A percentile compares a stretch with the other conserved stretches of the same genome.
These are phyloP conservation scores for Matsumyia berberina DNA, from an alignment of 2,888 invertebrate species.

Conservation along the genomic window DNA sequence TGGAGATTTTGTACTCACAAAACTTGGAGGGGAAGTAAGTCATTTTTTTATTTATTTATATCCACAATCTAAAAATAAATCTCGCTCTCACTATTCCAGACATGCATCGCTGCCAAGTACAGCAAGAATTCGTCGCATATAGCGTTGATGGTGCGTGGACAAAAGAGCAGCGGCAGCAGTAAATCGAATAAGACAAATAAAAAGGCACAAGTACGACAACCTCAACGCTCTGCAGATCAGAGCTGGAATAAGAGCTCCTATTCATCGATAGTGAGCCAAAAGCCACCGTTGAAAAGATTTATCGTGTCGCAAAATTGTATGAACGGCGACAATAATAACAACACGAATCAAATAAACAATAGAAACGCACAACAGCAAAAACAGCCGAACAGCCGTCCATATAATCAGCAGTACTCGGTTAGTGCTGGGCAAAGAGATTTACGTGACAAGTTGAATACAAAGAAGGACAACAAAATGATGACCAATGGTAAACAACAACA, in stretches of 20 bases:
- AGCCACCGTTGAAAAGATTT: slow-evolving; percentile 66
- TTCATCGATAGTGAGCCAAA: slow-evolving; percentile 77
- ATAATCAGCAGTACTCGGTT: slow-evolving; percentile 22
- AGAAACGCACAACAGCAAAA: slow-evolving; percentile 56
- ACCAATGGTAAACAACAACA: slow-evolving; percentile 61
- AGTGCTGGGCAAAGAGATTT: slow-evolving; percentile 46
- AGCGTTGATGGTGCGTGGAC: slow-evolving; percentile 80
- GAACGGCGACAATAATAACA: slow-evolving; percentile 77
- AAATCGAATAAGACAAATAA: slow-evolving; percentile 73
- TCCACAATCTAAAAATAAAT: slow-evolving; percentile 74
- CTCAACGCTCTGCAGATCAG: slow-evolving; percentile 76
- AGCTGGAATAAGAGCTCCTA: slow-evolving; percentile 79
- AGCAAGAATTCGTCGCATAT: slow-evolving; percentile 81
- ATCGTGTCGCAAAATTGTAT: slow-evolving; percentile 62
- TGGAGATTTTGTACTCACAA: slow-evolving; percentile 85
- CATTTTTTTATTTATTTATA: slow-evolving; percentile 37
- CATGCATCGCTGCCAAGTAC: slow-evolving; percentile 79
- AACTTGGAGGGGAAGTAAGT: slow-evolving; percentile 85
- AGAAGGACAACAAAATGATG: slow-evolving; percentile 65
- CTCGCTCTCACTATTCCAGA: slow-evolving; percentile 75
- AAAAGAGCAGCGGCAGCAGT: slow-evolving; percentile 74
- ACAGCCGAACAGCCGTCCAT: slow-evolving; percentile 47
- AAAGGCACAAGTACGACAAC: slow-evolving; percentile 75
- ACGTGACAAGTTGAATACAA: slow-evolving; percentile 56
- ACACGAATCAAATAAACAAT: slow-evolving; percentile 68